Evolutionary conservation across 2,113 vertebrate species (phyloP).

Genomic region (Megalops atlanticus): DNA sequence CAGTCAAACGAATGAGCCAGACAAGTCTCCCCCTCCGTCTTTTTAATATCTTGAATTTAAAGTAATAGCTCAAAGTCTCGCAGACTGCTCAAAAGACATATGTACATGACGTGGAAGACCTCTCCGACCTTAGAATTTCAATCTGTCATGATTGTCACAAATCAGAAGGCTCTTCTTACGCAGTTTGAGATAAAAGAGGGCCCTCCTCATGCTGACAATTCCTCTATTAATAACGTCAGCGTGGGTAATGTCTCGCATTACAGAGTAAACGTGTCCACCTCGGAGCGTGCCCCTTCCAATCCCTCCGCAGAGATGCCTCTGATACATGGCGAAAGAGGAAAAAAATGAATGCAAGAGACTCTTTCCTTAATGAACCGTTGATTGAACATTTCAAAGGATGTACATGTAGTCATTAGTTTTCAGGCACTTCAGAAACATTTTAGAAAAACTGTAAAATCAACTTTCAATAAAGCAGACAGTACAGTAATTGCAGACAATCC

Average conservation of each 20-base stretch:
- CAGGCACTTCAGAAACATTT: conserved; percentile 58
- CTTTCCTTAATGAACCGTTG: conserved; percentile 58
- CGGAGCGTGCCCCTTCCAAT: neutral
- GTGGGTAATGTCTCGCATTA: neutral
- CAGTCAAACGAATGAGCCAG: neutral
- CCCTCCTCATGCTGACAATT: neutral
- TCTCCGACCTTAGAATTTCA: neutral
- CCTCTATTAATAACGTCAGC: neutral
- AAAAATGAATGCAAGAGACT: conserved; percentile 51
- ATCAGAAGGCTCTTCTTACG: neutral
- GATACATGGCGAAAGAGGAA: conserved; percentile 47
- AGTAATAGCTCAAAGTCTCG: neutral
- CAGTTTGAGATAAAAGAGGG: neutral
- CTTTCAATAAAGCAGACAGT: conserved; percentile 63
- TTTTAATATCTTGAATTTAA: neutral
- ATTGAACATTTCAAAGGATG: conserved; percentile 69
- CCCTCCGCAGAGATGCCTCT: neutral
- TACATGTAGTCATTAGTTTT: conserved; percentile 67
- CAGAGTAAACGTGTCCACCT: no score
- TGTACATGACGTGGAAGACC: neutral
- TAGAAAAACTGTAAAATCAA: conserved; percentile 61
- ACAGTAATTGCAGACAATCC: conserved; percentile 63
- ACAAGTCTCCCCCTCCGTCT: no score
- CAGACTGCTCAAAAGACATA: neutral
- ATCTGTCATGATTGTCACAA: neutral